phyloP scores from a whole-genome alignment of 2,113 vertebrate genomes.

The Nycticorax nycticorax region DNA sequence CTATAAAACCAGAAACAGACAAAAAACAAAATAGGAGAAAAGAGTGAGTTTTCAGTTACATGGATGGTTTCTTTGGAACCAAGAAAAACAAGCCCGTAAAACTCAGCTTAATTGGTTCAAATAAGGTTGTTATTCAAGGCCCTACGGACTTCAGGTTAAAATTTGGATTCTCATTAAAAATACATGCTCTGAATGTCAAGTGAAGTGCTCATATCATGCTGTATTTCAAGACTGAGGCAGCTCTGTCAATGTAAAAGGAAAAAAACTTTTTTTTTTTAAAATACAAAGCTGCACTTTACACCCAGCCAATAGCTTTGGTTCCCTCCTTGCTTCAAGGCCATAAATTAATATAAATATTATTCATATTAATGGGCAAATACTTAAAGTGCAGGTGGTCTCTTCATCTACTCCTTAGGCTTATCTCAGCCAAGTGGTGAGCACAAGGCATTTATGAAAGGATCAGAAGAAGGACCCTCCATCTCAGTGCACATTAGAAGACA shows the following conservation, averaged over 20 bases:
- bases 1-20: constrained; percentile 68
- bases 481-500: not conserved
- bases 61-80: not conserved
- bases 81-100: not conserved
- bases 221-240: not conserved
- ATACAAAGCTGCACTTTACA: not conserved
- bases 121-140: not conserved
- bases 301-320: not conserved
- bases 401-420: not conserved
- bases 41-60: not conserved
- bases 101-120: not conserved
- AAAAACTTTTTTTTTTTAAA: not conserved
- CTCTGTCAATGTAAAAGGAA: not conserved
- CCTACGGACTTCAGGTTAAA: not conserved
- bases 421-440: not conserved
- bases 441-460: not conserved
- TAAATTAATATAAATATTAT: not conserved
- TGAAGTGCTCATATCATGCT: not conserved
- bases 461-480: not conserved
- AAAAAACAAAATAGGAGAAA: not conserved
- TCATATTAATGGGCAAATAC: not conserved
- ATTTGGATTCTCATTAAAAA: constrained; percentile 20
- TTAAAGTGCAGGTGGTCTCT: not conserved
- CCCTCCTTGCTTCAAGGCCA: not conserved
- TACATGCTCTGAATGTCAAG: not conserved